Evolutionary conservation across 1,140 invertebrate species (phyloP).

Genomic region (Hyphantria cunea): DNA sequence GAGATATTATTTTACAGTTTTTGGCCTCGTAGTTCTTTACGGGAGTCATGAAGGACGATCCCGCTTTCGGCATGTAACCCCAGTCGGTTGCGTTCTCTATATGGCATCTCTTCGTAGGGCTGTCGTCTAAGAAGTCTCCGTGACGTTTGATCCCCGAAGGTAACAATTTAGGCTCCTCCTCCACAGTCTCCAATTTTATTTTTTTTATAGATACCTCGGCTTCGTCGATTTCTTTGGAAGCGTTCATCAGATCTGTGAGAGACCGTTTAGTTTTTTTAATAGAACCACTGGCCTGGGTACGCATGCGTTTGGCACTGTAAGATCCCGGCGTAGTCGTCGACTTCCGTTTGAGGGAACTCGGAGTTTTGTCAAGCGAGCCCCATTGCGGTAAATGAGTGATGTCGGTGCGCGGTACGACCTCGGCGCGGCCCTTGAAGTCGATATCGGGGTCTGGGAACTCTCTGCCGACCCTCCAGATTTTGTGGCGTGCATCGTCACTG

Average conservation of each 20-base stretch:
- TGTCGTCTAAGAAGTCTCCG: conserved; percentile 9
- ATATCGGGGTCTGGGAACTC: conserved; percentile 76
- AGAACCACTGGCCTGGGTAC: conserved; percentile 20
- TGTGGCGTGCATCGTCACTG: conserved; percentile 89
- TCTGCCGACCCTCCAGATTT: conserved; percentile 87
- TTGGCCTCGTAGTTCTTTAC: conserved; percentile 63
- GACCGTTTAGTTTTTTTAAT: conserved; percentile 58
- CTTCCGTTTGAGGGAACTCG: conserved; percentile 74
- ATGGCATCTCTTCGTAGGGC: conserved; percentile 5
- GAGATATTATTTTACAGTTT: conserved; percentile 48
- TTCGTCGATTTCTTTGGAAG: conserved; percentile 45
- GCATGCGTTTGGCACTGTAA: conserved; percentile 40
- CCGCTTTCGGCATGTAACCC: conserved; percentile 49
- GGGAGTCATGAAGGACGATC: conserved; percentile 60
- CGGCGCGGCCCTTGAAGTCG: conserved; percentile 81
- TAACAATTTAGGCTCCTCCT: conserved; percentile 39
- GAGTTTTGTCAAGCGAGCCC: conserved; percentile 76
- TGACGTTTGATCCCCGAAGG: conserved; percentile 48
- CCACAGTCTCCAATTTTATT: conserved; percentile 39
- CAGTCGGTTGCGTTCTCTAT: conserved; percentile 38
- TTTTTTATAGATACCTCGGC: conserved; percentile 42
- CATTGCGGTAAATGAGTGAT: conserved; percentile 50
- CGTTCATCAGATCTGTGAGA: conserved; percentile 57
- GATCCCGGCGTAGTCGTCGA: conserved; percentile 44
- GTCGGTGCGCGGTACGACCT: conserved; percentile 62